Evolutionary conservation across 1,140 invertebrate species (phyloP), one percentile per base, ranked within the genome.

Genomic region (Bombus balteatus): DNA sequence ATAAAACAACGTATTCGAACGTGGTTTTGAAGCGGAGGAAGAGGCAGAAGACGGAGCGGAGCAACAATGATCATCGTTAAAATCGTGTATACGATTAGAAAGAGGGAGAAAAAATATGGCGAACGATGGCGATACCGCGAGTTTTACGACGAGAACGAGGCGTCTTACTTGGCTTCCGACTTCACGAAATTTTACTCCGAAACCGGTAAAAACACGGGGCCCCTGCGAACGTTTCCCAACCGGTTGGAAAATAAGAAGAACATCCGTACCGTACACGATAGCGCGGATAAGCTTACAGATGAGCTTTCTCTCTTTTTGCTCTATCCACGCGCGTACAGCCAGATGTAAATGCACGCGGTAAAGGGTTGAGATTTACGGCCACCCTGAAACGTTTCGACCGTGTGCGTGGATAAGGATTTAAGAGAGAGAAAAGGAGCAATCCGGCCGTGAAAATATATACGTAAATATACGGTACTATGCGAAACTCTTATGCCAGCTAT

Each of bases 291-390:
- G 41, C 78, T 85, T 85, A 59, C 78, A 74, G 79, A 85, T 81
- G 57, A 85, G 79, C 43, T 53, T 80, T 85, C 71, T 34, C 53
- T 74, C 57, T 81, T 81, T 81, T 85, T 66, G 70, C 57, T 81
- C 37, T 74, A 37, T 68, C 37, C 39, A 34, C 53, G 59, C 59
- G 78, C 70, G 41, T 73, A 81, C 77, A 22, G 77, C 78, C 53
- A 73, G 77, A 85, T 85, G 78, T 81, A 81, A 85, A 85, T 85
- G 79, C 79, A 47, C 59, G 32, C 57, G 83, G 71, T 81, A 76
- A 81, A 74, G 79, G 84, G 78, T 81, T 74, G 71, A 66, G 79
- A 85, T 85, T 85, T 81, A 85, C 84, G 84, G 39, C 71, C 84
- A 79, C 83, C 81, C 83, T 71, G 77, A 37, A 85, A 39, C 34